Percentiles rank a stretch among this genome's conserved stretches.
These are phyloP conservation scores for Pimephales promelas DNA, from an alignment of 2,113 vertebrate genomes.

Conservation along the genomic window DNA sequence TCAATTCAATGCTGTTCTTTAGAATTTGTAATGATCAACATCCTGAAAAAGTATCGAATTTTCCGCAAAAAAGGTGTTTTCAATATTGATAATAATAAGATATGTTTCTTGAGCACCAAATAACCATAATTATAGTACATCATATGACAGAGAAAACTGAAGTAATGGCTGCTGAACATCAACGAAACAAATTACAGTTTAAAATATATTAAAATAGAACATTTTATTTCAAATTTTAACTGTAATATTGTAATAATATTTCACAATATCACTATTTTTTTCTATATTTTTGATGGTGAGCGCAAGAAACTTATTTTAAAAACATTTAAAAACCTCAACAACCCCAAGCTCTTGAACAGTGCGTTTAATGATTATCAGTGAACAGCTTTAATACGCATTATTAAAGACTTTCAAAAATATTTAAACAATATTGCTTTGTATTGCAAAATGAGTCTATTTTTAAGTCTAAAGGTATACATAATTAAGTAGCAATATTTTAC, in stretches of 20 bases:
- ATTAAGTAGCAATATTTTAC: too few species aligned
- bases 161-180: neutral
- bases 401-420: neutral
- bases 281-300: neutral
- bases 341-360: neutral
- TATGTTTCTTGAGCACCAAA: neutral
- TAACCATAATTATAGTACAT: neutral
- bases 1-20: too few species aligned
- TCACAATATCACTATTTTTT: neutral
- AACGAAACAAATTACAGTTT: neutral
- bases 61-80: neutral
- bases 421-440: neutral
- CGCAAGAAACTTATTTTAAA: neutral
- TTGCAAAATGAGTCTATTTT: too few species aligned
- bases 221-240: neutral
- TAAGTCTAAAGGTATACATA: too few species aligned
- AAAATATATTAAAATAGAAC: neutral
- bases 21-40: too few species aligned
- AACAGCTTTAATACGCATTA: neutral
- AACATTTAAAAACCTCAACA: neutral
- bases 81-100: neutral
- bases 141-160: neutral
- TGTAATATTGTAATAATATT: neutral
- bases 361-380: neutral
- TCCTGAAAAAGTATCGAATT: neutral